These are phyloP conservation scores for Pristionchus exspectatus DNA, from an alignment of 2,888 invertebrate genomes.

Conservation along the genomic window DNA sequence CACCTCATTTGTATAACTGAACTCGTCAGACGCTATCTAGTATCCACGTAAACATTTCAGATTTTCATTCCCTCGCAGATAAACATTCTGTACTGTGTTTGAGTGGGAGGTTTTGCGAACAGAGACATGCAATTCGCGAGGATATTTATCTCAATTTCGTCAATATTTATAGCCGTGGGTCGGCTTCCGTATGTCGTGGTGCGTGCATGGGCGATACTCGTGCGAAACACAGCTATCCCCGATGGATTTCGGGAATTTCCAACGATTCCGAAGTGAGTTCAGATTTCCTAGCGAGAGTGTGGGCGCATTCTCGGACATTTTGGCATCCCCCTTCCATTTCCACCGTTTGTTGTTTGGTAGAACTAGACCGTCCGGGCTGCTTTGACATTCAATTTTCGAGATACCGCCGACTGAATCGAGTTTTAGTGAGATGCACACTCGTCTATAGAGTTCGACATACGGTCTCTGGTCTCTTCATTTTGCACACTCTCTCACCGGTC, in stretches of 20 bases:
- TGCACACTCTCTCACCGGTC: no score
- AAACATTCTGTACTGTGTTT: no score
- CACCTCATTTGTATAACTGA: not conserved
- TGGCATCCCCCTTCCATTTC: not conserved
- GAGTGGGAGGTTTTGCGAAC: not conserved
- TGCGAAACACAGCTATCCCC: not conserved
- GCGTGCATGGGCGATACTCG: conserved; percentile 19
- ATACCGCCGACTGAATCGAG: not conserved
- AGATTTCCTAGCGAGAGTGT: not conserved
- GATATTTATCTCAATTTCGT: not conserved
- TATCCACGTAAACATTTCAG: not conserved
- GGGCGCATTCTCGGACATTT: not conserved
- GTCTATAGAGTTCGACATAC: no score
- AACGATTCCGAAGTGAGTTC: not conserved
- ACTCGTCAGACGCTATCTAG: not conserved
- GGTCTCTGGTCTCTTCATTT: no score
- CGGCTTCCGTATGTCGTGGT: not conserved
- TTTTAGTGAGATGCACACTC: no score
- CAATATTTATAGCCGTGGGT: not conserved
- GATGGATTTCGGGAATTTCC: conserved; percentile 36
- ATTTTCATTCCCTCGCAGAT: not conserved
- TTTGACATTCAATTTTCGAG: not conserved
- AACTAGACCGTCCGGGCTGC: not conserved
- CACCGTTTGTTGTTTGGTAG: not conserved
- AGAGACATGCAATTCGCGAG: not conserved